phyloP scores from a whole-genome alignment of 2,797 vertebrate genomes.

The Hippoglossus hippoglossus region DNA sequence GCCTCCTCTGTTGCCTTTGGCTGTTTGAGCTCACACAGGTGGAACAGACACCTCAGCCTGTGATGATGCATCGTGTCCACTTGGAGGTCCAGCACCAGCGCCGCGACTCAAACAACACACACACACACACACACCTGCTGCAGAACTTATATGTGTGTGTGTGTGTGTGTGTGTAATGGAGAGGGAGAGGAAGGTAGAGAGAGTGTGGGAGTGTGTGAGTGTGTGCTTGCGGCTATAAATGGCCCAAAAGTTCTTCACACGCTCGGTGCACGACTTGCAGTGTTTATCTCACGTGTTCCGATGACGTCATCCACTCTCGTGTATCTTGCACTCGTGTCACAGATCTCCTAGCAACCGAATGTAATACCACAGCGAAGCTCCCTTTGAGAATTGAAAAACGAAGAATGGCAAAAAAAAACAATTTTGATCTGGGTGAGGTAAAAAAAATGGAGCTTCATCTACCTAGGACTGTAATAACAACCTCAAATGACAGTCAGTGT shows the following conservation, averaged over 20 bases:
- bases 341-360: constrained; percentile 65
- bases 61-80: constrained; percentile 49
- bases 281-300: constrained; percentile 44
- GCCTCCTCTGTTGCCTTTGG: too few species aligned
- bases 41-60: constrained; percentile 22
- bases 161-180: constrained; percentile 5
- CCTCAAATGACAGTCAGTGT: too few species aligned
- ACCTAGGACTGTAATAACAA: too few species aligned
- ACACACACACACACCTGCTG: constrained; percentile 8
- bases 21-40: constrained; percentile 20
- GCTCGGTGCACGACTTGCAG: constrained; percentile 49
- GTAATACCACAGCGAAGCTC: constrained; percentile 47
- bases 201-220: constrained; percentile 56
- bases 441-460: too few species aligned
- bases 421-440: too few species aligned
- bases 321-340: constrained; percentile 57
- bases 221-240: constrained; percentile 65
- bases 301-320: constrained; percentile 50
- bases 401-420: constrained; percentile 40
- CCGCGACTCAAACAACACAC: too few species aligned
- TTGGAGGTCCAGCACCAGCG: too few species aligned
- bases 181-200: not conserved
- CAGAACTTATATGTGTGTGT: constrained; percentile 17
- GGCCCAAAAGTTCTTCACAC: constrained; percentile 52
- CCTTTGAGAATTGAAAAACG: constrained; percentile 55